Percentiles rank a stretch among this genome's conserved stretches.
Evolutionary conservation across 2,797 vertebrate species (phyloP).

Genomic region (Enteromius unitaeniatus): DNA sequence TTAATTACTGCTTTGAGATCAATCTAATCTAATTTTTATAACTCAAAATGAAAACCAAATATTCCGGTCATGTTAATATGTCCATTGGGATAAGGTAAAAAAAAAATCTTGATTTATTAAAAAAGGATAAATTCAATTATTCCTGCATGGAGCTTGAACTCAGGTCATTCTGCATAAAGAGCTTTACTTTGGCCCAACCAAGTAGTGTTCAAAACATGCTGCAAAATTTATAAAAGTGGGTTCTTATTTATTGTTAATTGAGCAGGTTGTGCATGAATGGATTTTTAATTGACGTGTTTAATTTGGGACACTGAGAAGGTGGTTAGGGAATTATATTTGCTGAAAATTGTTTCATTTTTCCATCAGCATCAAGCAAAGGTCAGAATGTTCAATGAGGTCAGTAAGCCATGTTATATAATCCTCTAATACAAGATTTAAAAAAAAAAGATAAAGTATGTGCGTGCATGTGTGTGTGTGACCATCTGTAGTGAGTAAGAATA

Average conservation of each 20-base stretch:
- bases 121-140: not conserved
- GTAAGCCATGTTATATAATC: slow-evolving; percentile 20
- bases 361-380: not conserved
- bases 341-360: not conserved
- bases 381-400: not conserved
- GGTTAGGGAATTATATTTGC: not conserved
- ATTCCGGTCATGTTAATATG: not conserved
- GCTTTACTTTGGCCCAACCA: not conserved
- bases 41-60: not conserved
- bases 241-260: not conserved
- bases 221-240: too few relatives aligned
- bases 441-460: not conserved
- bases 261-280: not conserved
- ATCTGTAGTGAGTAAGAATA: not conserved
- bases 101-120: not conserved
- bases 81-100: not conserved
- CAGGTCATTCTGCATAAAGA: not conserved
- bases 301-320: not conserved
- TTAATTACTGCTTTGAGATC: slow-evolving; percentile 5
- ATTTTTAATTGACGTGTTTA: not conserved
- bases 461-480: not conserved
- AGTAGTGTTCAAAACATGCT: not conserved
- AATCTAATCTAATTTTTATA: not conserved
- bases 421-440: slow-evolving; percentile 18
- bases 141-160: not conserved